Conservation (phyloP, 2,888 invertebrate genomes). For the Meghimatium bilineatum region DNA sequence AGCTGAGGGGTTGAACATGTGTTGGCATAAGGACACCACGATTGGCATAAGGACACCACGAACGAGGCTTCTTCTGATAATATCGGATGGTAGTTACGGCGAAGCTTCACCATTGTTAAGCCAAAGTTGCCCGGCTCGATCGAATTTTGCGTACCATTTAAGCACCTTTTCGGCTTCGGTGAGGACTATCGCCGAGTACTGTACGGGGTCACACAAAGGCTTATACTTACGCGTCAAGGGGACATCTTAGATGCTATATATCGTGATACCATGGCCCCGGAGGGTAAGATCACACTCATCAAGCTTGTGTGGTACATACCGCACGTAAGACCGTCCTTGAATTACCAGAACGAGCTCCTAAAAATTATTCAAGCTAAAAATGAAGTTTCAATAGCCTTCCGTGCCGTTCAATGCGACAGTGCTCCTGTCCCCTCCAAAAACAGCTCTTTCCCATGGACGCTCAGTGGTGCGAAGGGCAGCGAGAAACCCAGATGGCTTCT, state of each 20-base stretch:
- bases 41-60: no score
- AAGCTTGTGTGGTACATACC: background rate
- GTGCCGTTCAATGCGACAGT: background rate
- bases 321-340: background rate
- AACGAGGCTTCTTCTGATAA: background rate
- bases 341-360: background rate
- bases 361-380: background rate
- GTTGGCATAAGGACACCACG: background rate
- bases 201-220: background rate
- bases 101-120: background rate
- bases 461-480: background rate
- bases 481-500: background rate
- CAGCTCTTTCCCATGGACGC: background rate
- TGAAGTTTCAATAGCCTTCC: background rate
- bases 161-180: background rate
- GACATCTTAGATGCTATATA: background rate
- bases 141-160: background rate
- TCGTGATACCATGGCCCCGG: no score
- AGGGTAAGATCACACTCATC: background rate
- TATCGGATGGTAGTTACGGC: background rate
- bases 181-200: background rate
- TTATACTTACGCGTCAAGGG: background rate
- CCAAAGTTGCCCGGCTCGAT: background rate
- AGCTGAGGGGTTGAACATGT: constrained; percentile 1
- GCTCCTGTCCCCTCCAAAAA: background rate